phyloP scores from a whole-genome alignment of 2,797 vertebrate genomes.

The Danio tinwini region DNA sequence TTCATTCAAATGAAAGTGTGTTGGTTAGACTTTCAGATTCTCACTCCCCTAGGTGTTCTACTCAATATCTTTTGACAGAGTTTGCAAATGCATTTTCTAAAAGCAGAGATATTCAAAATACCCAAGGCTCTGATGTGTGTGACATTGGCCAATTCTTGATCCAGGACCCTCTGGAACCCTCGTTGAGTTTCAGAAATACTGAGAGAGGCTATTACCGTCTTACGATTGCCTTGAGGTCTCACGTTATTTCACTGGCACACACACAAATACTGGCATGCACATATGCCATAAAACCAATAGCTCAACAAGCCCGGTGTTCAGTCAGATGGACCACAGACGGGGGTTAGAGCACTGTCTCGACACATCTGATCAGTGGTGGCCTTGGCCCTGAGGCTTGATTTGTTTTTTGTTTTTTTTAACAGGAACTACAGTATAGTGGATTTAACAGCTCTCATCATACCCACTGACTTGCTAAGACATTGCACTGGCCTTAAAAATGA shows the following conservation, averaged over 20 bases:
- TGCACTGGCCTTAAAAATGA: slow-evolving; percentile 28
- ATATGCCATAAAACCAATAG: slow-evolving; percentile 34
- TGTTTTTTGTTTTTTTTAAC: slow-evolving; percentile 32
- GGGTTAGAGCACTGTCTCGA: slow-evolving; percentile 44
- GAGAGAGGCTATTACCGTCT: slow-evolving; percentile 51
- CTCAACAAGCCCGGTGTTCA: slow-evolving; percentile 29
- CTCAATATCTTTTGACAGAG: not conserved
- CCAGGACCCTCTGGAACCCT: slow-evolving; percentile 24
- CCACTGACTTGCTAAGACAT: slow-evolving; percentile 13
- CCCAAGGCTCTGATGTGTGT: slow-evolving; percentile 8
- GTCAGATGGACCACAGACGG: slow-evolving; percentile 48
- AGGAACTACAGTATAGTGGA: slow-evolving; percentile 6
- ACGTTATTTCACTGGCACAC: slow-evolving; percentile 38
- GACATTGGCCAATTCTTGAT: slow-evolving; percentile 15
- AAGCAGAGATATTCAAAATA: slow-evolving; percentile 22
- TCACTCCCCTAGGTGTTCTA: not conserved
- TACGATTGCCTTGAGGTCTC: slow-evolving; percentile 53
- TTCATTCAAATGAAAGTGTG: not conserved
- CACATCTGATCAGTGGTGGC: slow-evolving; percentile 26
- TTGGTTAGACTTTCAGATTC: not conserved
- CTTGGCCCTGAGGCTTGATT: slow-evolving; percentile 24
- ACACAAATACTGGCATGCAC: slow-evolving; percentile 28
- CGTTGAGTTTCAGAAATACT: slow-evolving; percentile 48
- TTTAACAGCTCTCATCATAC: slow-evolving; percentile 29
- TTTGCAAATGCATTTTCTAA: not conserved